These are phyloP conservation scores for Ectemnius lituratus DNA, from an alignment of 2,888 invertebrate species.

Conservation along the genomic window DNA sequence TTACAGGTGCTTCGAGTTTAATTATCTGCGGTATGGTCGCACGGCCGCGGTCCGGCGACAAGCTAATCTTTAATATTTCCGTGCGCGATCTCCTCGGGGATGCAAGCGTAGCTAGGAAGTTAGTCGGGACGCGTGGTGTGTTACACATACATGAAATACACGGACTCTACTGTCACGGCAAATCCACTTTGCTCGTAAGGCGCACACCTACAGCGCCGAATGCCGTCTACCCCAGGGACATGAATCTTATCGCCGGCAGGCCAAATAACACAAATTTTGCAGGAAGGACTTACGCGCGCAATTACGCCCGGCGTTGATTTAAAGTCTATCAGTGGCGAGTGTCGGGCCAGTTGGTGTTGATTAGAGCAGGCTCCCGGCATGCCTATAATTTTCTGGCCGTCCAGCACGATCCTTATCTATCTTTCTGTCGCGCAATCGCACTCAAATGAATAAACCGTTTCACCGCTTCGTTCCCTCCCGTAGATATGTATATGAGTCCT, in stretches of 20 bases:
- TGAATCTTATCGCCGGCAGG: conserved; percentile 9
- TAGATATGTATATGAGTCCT: neutral
- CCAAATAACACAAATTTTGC: conserved; percentile 8
- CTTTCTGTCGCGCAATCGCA: neutral
- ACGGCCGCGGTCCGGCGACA: no score
- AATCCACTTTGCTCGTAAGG: conserved; percentile 36
- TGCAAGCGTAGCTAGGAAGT: conserved; percentile 1
- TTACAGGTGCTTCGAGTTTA: neutral
- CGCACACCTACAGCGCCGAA: neutral
- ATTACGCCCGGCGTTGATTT: conserved; percentile 30
- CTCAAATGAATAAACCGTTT: neutral
- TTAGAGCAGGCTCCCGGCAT: neutral
- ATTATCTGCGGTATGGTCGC: neutral
- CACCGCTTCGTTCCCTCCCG: neutral
- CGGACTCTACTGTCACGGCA: conserved; percentile 21
- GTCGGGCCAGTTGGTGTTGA: conserved; percentile 6
- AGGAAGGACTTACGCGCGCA: conserved; percentile 14
- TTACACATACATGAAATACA: neutral
- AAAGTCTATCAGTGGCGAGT: conserved; percentile 17
- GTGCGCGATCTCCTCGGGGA: conserved; percentile 15
- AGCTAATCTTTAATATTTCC: conserved; percentile 38
- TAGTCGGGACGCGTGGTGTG: conserved; percentile 16
- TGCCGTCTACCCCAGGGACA: conserved; percentile 16
- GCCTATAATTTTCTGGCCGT: neutral
- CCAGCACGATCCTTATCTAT: neutral